Conservation (phyloP, 2,113 vertebrate genomes). For the Puffinus mauretanicus region DNA sequence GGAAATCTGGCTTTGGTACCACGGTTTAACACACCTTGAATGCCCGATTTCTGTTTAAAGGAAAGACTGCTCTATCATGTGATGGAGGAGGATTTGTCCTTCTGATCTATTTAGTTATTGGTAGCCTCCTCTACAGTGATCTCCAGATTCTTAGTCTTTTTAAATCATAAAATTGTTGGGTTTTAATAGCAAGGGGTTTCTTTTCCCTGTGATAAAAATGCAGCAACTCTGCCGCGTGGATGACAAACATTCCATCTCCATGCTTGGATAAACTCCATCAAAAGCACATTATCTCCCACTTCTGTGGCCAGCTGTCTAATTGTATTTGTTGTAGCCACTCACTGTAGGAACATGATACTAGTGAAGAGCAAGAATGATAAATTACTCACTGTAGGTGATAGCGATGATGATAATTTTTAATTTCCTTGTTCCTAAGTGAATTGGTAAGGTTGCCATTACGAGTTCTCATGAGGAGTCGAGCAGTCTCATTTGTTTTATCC, state of each 20-base stretch:
- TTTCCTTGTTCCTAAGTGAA: constrained; percentile 82
- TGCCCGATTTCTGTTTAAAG: background rate
- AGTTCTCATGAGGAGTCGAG: constrained; percentile 13
- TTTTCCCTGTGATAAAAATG: constrained; percentile 60
- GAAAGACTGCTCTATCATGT: background rate
- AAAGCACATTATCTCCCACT: constrained; percentile 92
- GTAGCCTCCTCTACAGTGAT: background rate
- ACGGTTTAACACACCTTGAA: background rate
- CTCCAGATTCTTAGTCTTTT: background rate
- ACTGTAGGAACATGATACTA: constrained; percentile 87
- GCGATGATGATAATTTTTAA: constrained; percentile 95
- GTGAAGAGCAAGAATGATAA: constrained; percentile 88
- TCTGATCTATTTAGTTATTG: background rate
- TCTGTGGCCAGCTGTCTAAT: constrained; percentile 87
- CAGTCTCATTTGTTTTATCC: constrained; percentile 65
- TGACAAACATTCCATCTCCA: constrained; percentile 88
- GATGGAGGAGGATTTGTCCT: background rate
- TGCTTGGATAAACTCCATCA: constrained; percentile 97
- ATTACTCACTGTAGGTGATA: constrained; percentile 93
- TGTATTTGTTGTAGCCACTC: constrained; percentile 90
- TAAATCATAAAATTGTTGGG: constrained; percentile 41
- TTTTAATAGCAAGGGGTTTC: constrained; percentile 13
- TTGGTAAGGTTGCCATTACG: constrained; percentile 48
- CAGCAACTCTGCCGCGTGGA: constrained; percentile 67
- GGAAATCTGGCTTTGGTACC: background rate